These are phyloP conservation scores for Taurulus bubalis DNA, from an alignment of 2,113 vertebrate genomes.

Conservation along the genomic window DNA sequence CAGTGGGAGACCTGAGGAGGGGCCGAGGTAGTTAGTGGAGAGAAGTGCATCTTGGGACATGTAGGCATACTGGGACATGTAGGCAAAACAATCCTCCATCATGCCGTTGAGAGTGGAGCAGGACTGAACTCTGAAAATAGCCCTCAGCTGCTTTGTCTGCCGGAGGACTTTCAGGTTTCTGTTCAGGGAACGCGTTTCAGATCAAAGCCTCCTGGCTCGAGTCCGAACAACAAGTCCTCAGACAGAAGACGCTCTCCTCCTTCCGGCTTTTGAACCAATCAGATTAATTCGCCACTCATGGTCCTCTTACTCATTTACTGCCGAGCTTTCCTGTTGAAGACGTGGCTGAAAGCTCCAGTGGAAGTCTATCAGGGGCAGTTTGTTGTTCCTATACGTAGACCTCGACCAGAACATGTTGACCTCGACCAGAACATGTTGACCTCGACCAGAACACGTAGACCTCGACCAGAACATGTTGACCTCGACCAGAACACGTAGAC, in stretches of 20 bases:
- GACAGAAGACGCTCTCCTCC: background rate
- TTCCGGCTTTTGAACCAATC: background rate
- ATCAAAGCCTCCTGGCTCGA: background rate
- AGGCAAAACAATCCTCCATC: slow-evolving; percentile 15
- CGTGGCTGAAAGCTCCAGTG: background rate
- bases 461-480: no score
- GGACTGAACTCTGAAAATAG: slow-evolving; percentile 32
- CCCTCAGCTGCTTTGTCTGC: slow-evolving; percentile 49
- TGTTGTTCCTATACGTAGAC: no score
- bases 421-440: no score
- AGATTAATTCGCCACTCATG: background rate
- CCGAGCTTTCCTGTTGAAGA: background rate
- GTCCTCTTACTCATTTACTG: background rate
- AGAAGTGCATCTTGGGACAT: no score
- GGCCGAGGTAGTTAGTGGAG: no score
- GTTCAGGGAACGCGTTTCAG: slow-evolving; percentile 25
- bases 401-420: no score
- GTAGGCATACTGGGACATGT: no score
- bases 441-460: no score
- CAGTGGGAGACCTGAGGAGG: background rate
- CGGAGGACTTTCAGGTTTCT: slow-evolving; percentile 26
- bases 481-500: no score
- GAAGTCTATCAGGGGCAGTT: background rate
- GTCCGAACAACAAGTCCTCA: no score
- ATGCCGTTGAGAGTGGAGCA: slow-evolving; percentile 29